These are phyloP conservation scores for Halisarca cf. caerulea DNA, from an alignment of 37 sponge, comb jelly and placozoan species.

Conservation along the genomic window DNA sequence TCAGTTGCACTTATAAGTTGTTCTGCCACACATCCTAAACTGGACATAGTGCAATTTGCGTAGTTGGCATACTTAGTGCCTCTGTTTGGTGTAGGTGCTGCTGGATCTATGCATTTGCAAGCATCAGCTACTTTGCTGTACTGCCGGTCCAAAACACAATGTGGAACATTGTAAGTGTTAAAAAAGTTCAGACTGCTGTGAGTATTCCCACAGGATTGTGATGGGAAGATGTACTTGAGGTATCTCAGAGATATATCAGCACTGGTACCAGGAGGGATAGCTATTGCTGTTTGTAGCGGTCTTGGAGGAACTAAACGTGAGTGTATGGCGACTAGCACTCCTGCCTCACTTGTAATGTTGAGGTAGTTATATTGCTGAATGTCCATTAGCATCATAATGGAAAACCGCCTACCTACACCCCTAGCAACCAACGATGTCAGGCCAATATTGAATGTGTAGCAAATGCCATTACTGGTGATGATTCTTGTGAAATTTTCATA, in stretches of 20 bases:
- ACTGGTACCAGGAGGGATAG: conserved; percentile 6
- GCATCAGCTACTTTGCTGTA: neutral
- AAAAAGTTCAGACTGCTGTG: neutral
- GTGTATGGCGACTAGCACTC: conserved; percentile 15
- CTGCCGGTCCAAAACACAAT: neutral
- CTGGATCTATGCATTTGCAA: neutral
- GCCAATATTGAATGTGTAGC: conserved; percentile 14
- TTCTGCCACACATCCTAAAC: neutral
- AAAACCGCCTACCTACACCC: neutral
- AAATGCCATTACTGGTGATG: neutral
- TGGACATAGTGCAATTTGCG: neutral
- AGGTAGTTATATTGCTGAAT: neutral
- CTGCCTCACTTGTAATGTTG: neutral
- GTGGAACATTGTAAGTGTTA: neutral
- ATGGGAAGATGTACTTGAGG: neutral
- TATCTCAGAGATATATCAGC: neutral
- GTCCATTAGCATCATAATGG: neutral
- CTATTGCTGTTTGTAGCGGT: conserved; percentile 1
- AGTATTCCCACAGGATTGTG: neutral
- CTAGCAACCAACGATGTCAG: neutral
- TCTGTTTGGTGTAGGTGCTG: neutral
- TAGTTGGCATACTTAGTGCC: neutral
- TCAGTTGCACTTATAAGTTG: too few species aligned
- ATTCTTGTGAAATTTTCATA: neutral
- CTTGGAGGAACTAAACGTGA: neutral